These are phyloP conservation scores for Xiphophorus couchianus DNA, from an alignment of 2,113 vertebrate species.

Conservation along the genomic window DNA sequence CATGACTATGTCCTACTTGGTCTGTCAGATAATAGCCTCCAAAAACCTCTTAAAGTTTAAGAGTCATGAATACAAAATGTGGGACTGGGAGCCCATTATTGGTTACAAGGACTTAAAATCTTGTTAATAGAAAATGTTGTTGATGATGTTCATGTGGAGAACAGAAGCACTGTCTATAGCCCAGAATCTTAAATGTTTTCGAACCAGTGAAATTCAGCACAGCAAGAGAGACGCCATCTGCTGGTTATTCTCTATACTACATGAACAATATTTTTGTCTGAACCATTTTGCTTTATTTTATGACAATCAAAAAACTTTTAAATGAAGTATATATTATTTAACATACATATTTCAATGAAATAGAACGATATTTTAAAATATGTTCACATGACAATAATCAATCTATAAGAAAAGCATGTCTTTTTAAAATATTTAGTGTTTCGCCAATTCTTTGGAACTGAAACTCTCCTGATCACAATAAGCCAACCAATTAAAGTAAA, in stretches of 20 bases:
- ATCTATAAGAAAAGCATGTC: not conserved
- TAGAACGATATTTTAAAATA: not conserved
- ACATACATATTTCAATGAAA: not conserved
- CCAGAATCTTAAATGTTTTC: not conserved
- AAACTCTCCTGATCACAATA: not conserved
- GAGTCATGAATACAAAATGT: too few species aligned
- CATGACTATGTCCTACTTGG: too few species aligned
- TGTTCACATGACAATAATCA: not conserved
- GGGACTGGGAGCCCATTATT: too few species aligned
- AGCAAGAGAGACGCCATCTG: slow-evolving; percentile 15
- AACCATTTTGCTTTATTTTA: not conserved
- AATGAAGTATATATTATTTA: not conserved
- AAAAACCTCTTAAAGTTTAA: not conserved
- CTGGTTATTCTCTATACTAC: slow-evolving; percentile 6
- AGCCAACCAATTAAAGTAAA: not conserved
- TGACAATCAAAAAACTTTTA: not conserved
- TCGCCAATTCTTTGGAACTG: not conserved
- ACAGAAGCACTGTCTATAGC: not conserved
- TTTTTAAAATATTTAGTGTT: not conserved
- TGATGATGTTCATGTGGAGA: not conserved
- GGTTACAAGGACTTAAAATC: not conserved
- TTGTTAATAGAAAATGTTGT: not conserved
- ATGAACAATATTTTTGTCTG: not conserved
- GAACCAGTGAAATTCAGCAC: not conserved
- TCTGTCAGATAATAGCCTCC: too few species aligned